Conservation (phyloP, 2,797 vertebrate species). For the Serranus cabrilla region DNA sequence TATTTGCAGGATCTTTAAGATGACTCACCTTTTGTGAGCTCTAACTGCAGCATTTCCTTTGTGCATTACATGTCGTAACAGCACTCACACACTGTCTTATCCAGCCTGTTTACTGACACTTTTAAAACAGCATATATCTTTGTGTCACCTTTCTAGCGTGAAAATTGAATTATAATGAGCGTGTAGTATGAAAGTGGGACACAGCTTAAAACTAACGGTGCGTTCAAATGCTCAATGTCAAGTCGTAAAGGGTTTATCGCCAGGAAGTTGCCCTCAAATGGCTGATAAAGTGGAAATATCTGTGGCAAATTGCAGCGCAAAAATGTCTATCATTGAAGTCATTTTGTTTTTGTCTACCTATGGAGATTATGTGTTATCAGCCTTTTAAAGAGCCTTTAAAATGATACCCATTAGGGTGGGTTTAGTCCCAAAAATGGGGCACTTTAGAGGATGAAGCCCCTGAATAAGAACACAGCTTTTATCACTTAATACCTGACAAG, state of each 20-base stretch:
- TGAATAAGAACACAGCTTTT: slow-evolving; percentile 16
- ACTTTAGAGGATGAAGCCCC: slow-evolving; percentile 13
- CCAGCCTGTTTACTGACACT: background rate
- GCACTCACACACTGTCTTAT: background rate
- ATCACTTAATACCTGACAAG: slow-evolving; percentile 21
- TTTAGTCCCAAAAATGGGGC: background rate
- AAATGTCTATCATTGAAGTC: background rate
- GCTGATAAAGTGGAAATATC: slow-evolving; percentile 19
- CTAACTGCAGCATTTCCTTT: background rate
- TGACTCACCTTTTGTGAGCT: background rate
- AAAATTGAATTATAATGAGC: background rate
- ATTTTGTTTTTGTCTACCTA: background rate
- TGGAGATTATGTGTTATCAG: background rate
- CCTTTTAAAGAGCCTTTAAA: background rate
- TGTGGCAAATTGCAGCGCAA: background rate
- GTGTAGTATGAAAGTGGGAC: background rate
- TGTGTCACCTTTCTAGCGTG: background rate
- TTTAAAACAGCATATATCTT: background rate
- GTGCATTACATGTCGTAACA: background rate
- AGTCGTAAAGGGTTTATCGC: slow-evolving; percentile 26
- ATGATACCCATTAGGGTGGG: background rate
- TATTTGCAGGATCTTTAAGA: background rate
- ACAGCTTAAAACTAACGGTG: slow-evolving; percentile 29
- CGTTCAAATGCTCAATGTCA: slow-evolving; percentile 23
- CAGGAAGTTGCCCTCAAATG: background rate